phyloP scores from a whole-genome alignment of 2,888 invertebrate genomes.

The Entomobrya proxima region DNA sequence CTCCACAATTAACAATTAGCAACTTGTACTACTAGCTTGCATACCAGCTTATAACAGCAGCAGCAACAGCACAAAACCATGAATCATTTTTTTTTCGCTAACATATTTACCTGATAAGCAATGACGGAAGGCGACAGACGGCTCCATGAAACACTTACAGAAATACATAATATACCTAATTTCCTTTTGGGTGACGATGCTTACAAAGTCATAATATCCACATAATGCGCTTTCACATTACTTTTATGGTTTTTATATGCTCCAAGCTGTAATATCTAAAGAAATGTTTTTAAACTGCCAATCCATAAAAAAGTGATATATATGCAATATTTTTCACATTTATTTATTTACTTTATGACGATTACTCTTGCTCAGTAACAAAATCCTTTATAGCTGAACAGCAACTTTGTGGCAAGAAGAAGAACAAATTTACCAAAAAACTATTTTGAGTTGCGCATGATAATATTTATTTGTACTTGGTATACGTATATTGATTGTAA shows the following conservation, averaged over 20 bases:
- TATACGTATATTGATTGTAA: background rate
- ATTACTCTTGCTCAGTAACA: no score
- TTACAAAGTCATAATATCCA: constrained; percentile 1
- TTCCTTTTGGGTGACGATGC: constrained; percentile 16
- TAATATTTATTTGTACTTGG: background rate
- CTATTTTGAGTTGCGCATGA: no score
- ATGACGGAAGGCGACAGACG: constrained; percentile 61
- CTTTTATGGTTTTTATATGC: background rate
- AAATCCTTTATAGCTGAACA: background rate
- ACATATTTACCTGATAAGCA: constrained; percentile 47
- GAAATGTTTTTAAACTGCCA: background rate
- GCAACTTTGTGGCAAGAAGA: background rate
- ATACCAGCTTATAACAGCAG: background rate
- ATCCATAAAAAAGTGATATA: background rate
- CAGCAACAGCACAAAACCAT: background rate
- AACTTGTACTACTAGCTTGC: background rate
- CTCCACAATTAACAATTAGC: constrained; percentile 8
- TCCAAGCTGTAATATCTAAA: background rate
- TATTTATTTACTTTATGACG: no score
- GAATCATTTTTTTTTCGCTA: background rate
- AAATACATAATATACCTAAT: background rate
- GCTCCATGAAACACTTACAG: constrained; percentile 37
- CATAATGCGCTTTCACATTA: background rate
- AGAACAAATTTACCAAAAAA: background rate
- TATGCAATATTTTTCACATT: background rate